Conservation (phyloP, 2,888 invertebrate species). For the Chorisops tibialis region DNA sequence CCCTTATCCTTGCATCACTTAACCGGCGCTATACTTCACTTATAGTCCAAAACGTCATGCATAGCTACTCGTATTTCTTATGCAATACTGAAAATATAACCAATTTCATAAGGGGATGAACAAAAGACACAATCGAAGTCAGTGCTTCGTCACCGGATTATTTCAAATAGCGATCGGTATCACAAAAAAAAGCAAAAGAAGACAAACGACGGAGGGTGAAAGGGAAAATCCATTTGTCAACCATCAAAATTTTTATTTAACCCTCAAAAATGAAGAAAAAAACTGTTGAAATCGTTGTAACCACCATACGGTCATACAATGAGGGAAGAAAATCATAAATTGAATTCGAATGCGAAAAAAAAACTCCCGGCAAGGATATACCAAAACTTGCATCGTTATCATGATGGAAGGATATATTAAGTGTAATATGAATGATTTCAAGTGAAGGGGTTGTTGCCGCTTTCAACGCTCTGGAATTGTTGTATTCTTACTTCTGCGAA, state of each 20-base stretch:
- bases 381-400: background rate
- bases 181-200: background rate
- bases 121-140: too few species aligned
- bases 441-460: background rate
- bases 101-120: too few species aligned
- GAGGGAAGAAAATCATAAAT: background rate
- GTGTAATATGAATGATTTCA: background rate
- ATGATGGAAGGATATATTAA: constrained; percentile 2
- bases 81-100: too few species aligned
- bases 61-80: too few species aligned
- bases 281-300: constrained; percentile 1
- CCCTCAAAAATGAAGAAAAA: constrained; percentile 11
- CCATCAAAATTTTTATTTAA: constrained; percentile 6
- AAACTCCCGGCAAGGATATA: background rate
- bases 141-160: background rate
- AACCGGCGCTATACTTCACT: too few species aligned
- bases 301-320: constrained; percentile 2
- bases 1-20: too few species aligned
- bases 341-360: background rate
- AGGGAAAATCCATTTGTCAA: constrained; percentile 13
- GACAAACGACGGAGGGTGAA: background rate
- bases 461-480: background rate
- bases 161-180: background rate
- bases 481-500: background rate
- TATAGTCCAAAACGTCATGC: too few species aligned